These are phyloP conservation scores for Mythimna vitellina DNA, from an alignment of 2,888 invertebrate species.

Conservation along the genomic window DNA sequence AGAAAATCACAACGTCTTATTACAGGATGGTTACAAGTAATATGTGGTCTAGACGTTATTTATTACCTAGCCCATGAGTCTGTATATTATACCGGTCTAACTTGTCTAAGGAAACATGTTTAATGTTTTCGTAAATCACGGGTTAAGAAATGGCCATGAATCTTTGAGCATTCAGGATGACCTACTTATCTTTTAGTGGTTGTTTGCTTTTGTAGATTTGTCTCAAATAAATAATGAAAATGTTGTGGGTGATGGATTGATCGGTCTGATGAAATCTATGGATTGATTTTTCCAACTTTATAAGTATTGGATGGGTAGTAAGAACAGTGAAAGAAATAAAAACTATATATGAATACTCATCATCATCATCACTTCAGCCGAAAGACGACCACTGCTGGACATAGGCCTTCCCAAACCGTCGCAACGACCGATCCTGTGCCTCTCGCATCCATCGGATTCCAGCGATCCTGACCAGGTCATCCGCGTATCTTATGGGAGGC, in stretches of 20 bases:
- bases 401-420: too few species aligned
- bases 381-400: too few species aligned
- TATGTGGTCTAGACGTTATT: constrained; percentile 52
- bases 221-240: neutral
- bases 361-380: too few species aligned
- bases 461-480: too few species aligned
- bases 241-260: neutral
- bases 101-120: constrained; percentile 41
- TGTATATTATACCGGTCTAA: constrained; percentile 43
- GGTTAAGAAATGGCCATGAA: constrained; percentile 23
- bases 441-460: too few species aligned
- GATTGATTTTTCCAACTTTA: neutral
- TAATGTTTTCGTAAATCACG: constrained; percentile 54
- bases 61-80: constrained; percentile 41
- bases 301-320: neutral
- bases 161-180: constrained; percentile 28
- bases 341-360: too few species aligned
- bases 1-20: constrained; percentile 45
- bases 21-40: constrained; percentile 50
- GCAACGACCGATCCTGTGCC: too few species aligned
- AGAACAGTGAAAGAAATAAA: too few species aligned
- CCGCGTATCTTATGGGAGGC: too few species aligned
- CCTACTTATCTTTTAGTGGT: constrained; percentile 17
- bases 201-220: neutral
- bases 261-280: neutral